Evolutionary conservation across 2,113 vertebrate species (phyloP).

Genomic region (Paradisaea rubra): DNA sequence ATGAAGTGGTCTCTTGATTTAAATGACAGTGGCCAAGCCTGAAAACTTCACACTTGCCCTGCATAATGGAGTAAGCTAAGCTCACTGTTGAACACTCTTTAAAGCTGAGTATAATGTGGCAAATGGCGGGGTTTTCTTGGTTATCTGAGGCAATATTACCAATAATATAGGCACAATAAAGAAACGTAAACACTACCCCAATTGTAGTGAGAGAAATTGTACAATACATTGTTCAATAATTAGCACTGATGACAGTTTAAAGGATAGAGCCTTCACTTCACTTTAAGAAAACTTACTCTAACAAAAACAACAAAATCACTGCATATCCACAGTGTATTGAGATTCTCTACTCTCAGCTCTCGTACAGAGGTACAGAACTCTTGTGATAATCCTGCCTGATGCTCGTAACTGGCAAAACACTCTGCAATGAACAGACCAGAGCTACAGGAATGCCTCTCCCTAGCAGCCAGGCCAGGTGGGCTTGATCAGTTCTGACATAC

Average conservation of each 20-base stretch:
- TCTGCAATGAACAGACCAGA: background rate
- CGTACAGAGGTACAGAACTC: background rate
- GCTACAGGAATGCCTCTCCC: background rate
- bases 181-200: background rate
- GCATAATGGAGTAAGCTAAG: background rate
- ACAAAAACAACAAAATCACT: background rate
- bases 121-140: background rate
- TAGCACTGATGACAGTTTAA: background rate
- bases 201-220: background rate
- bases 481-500: background rate
- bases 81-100: background rate
- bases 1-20: background rate
- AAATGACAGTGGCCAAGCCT: background rate
- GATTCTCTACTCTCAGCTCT: background rate
- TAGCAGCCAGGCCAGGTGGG: background rate
- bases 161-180: background rate
- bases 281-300: background rate
- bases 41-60: background rate
- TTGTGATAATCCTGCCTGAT: background rate
- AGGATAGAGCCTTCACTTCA: background rate
- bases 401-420: background rate
- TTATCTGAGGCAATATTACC: background rate
- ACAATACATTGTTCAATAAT: fast-evolving
- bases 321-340: background rate
- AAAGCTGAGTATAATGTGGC: background rate